phyloP scores from a whole-genome alignment of 2,797 vertebrate species.

The Acanthurus tractus region DNA sequence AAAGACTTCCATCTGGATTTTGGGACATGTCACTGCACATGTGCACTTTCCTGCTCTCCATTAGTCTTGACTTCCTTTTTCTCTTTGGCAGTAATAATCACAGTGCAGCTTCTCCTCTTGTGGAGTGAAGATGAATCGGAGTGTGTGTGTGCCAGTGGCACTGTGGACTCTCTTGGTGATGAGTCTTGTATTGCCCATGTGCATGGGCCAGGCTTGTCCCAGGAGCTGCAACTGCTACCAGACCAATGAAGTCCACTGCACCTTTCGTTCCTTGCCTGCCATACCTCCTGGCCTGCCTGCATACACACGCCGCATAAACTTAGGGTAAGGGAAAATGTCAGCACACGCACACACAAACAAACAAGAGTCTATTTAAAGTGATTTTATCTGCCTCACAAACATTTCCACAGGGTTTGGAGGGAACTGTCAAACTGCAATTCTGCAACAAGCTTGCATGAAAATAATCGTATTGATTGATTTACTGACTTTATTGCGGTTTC shows the following conservation, averaged over 20 bases:
- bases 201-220: constrained; percentile 82
- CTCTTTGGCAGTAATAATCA: constrained; percentile 52
- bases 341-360: neutral
- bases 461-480: neutral
- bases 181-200: constrained; percentile 48
- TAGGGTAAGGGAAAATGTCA: constrained; percentile 86
- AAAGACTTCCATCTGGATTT: too few species aligned
- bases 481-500: constrained; percentile 6
- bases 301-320: constrained; percentile 91
- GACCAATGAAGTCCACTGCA: constrained; percentile 95
- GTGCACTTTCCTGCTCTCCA: constrained; percentile 26
- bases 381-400: neutral
- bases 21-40: constrained; percentile 10
- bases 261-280: constrained; percentile 90
- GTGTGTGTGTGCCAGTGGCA: constrained; percentile 48
- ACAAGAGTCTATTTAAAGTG: neutral
- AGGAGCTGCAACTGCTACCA: constrained; percentile 93
- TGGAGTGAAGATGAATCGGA: constrained; percentile 41
- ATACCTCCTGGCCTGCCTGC: constrained; percentile 88
- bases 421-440: neutral
- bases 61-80: constrained; percentile 27
- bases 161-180: constrained; percentile 83
- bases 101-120: constrained; percentile 29
- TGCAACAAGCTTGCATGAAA: neutral
- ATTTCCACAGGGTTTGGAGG: neutral